Evolutionary conservation across 2,113 vertebrate genomes (phyloP).

Genomic region (Ceratotherium simum): DNA sequence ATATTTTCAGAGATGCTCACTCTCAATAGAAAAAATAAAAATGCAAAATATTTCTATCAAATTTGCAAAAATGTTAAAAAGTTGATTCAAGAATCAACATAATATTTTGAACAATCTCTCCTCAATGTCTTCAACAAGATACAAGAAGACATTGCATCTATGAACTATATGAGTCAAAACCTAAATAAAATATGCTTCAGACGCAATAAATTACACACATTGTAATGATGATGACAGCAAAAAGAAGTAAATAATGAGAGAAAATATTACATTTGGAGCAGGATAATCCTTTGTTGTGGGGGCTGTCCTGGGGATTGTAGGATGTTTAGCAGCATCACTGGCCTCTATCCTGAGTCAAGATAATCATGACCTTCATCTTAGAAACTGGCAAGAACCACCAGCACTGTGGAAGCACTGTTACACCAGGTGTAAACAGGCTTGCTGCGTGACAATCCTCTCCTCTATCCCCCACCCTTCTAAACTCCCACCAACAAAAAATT

Average conservation of each 20-base stretch:
- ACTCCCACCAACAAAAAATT: not conserved
- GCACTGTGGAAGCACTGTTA: not conserved
- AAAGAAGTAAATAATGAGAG: not conserved
- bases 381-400: not conserved
- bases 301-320: accelerated
- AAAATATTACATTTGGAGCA: not conserved
- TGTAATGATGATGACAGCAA: not conserved
- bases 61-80: not conserved
- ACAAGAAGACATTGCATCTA: not conserved
- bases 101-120: not conserved
- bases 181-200: not conserved
- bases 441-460: not conserved
- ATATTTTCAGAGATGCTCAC: not conserved
- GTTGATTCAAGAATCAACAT: not conserved
- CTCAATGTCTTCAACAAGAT: not conserved
- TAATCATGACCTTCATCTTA: not conserved
- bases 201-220: not conserved
- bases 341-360: not conserved
- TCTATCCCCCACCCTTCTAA: not conserved
- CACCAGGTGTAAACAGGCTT: not conserved
- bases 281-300: not conserved
- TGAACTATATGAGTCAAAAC: not conserved
- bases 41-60: not conserved
- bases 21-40: not conserved
- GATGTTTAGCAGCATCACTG: not conserved